Evolutionary conservation across 2,113 vertebrate genomes (phyloP).

Genomic region (Colinus virginianus): DNA sequence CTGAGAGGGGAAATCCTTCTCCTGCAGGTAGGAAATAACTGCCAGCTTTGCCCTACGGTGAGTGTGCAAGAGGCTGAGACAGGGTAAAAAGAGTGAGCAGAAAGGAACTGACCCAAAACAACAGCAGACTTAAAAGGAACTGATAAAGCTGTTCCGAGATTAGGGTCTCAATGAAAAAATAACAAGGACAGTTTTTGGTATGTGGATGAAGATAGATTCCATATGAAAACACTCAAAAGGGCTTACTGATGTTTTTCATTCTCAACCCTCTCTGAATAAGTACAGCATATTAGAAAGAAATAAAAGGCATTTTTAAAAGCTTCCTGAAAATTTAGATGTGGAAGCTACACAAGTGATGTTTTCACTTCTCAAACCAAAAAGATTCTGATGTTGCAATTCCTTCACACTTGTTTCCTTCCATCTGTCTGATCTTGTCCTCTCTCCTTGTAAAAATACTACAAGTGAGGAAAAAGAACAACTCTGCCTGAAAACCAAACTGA

Average conservation of each 20-base stretch:
- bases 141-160: constrained; percentile 63
- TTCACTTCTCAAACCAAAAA: constrained; percentile 12
- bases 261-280: neutral
- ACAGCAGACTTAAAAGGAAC: constrained; percentile 61
- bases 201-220: constrained; percentile 65
- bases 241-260: constrained; percentile 42
- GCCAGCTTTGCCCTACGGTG: neutral
- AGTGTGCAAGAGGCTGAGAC: constrained; percentile 46
- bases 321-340: neutral
- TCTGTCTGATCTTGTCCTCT: constrained; percentile 14
- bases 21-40: constrained; percentile 45
- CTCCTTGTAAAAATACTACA: neutral
- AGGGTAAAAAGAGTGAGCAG: constrained; percentile 32
- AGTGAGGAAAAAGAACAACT: neutral
- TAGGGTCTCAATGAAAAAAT: constrained; percentile 59
- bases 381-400: neutral
- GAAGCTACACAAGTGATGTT: neutral
- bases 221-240: constrained; percentile 37
- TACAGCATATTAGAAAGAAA: neutral
- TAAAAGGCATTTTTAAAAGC: neutral
- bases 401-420: neutral
- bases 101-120: constrained; percentile 58
- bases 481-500: neutral
- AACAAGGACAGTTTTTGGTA: constrained; percentile 60
- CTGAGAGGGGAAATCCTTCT: constrained; percentile 35